phyloP scores from a whole-genome alignment of 2,113 vertebrate species.

The pig (Sus scrofa) region T2T-Sscrofa CM000818.6:45596001-45596500 shows the following conservation, averaged over 20 bases:
- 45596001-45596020: neutral
- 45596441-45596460: conserved; percentile 62
- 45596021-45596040: conserved; percentile 74
- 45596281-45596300: conserved; percentile 54
- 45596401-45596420: conserved; percentile 67
- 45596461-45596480: neutral
- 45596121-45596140: conserved; percentile 65
- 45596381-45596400: conserved; percentile 76
- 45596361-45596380: conserved; percentile 70
- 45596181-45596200: conserved; percentile 68
- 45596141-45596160: conserved; percentile 63
- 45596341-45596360: conserved; percentile 63
- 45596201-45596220: conserved; percentile 67
- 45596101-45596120: conserved; percentile 28
- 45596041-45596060: conserved; percentile 62
- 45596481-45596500: conserved; percentile 14
- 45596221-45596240: conserved; percentile 66
- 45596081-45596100: conserved; percentile 16
- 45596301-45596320: neutral
- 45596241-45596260: conserved; percentile 75
- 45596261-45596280: conserved; percentile 56
- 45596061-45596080: conserved; percentile 71
- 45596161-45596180: conserved; percentile 68
- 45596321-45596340: conserved; percentile 6
- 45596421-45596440: conserved; percentile 54